These are phyloP conservation scores for Alviniconcha marisindica DNA, from an alignment of 1,140 invertebrate genomes.

Conservation along the genomic window DNA sequence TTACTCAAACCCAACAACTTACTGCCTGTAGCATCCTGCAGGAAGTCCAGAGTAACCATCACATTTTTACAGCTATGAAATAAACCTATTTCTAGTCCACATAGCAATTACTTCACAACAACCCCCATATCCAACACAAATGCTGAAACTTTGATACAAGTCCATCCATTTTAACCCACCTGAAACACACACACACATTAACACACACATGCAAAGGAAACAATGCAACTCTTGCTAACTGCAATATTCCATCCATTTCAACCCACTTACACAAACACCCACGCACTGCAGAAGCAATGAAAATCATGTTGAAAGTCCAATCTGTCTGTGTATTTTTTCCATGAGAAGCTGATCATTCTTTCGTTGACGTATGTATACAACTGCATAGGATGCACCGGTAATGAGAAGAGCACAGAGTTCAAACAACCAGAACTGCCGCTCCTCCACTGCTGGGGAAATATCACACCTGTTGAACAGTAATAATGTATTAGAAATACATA, in stretches of 20 bases:
- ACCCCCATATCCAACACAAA: too few relatives aligned
- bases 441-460: conserved; percentile 62
- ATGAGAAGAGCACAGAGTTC: conserved; percentile 84
- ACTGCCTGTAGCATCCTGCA: too few relatives aligned
- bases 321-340: conserved; percentile 81
- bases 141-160: background rate
- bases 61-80: too few relatives aligned
- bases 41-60: too few relatives aligned
- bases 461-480: conserved; percentile 51
- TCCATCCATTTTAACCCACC: background rate
- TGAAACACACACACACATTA: background rate
- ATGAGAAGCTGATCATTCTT: conserved; percentile 80
- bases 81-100: too few relatives aligned
- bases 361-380: conserved; percentile 80
- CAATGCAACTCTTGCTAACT: too few relatives aligned
- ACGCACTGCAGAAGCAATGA: background rate
- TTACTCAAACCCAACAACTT: too few relatives aligned
- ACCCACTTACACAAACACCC: background rate
- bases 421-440: conserved; percentile 88
- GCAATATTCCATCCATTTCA: background rate
- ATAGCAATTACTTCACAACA: too few relatives aligned
- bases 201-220: too few relatives aligned
- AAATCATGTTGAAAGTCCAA: conserved; percentile 59
- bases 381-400: conserved; percentile 80
- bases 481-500: too few relatives aligned